phyloP scores from a whole-genome alignment of 2,888 invertebrate genomes.

The Drosophila colorata region DNA sequence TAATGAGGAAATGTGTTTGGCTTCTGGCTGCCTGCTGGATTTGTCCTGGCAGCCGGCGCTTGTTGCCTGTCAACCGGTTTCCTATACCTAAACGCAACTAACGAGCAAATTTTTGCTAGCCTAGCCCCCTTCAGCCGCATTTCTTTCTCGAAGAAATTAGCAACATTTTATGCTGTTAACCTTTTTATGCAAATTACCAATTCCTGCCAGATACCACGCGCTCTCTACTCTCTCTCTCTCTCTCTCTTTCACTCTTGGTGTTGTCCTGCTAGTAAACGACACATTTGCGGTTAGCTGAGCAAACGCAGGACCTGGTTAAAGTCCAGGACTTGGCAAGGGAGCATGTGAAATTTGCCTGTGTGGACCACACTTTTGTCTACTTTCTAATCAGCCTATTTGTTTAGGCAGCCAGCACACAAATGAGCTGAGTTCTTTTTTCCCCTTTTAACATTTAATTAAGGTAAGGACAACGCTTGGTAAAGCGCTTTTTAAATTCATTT shows the following conservation, averaged over 20 bases:
- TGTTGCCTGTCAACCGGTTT: constrained; percentile 50
- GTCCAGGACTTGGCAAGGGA: constrained; percentile 1
- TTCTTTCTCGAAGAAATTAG: constrained; percentile 53
- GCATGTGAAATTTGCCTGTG: constrained; percentile 9
- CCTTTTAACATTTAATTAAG: constrained; percentile 55
- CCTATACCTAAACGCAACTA: constrained; percentile 38
- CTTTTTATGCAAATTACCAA: constrained; percentile 79
- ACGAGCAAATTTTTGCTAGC: constrained; percentile 45
- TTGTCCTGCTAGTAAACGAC: constrained; percentile 33
- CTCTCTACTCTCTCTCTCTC: not conserved
- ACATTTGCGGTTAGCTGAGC: constrained; percentile 68
- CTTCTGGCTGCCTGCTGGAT: not conserved
- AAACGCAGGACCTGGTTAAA: constrained; percentile 39
- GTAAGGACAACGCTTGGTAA: constrained; percentile 2
- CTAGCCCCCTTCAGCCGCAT: not conserved
- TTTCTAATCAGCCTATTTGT: constrained; percentile 76
- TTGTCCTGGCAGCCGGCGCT: constrained; percentile 19
- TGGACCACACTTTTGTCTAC: constrained; percentile 31
- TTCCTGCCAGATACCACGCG: constrained; percentile 5
- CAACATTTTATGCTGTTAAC: constrained; percentile 68
- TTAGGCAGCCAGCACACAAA: constrained; percentile 57
- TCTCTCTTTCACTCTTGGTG: not conserved
- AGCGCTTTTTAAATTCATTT: constrained; percentile 15
- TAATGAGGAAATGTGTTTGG: constrained; percentile 45
- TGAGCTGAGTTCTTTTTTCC: constrained; percentile 16